phyloP scores from a whole-genome alignment of 2,888 invertebrate species.

The Achlya flavicornis region DNA sequence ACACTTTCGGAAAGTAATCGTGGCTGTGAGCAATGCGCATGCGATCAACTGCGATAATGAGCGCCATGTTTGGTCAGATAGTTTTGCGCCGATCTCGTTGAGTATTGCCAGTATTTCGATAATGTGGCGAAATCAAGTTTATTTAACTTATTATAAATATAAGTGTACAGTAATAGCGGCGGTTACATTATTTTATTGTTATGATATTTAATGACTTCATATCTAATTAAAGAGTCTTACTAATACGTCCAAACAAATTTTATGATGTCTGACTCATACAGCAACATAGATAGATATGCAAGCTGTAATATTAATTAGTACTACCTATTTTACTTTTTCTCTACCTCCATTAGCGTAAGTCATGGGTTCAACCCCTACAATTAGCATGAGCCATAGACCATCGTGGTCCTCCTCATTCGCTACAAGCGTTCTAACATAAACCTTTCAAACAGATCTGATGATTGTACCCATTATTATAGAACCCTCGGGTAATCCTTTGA shows the following conservation, averaged over 20 bases:
- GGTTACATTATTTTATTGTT: background rate
- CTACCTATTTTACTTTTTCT: too few relatives aligned
- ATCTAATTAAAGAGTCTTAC: background rate
- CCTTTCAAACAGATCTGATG: background rate
- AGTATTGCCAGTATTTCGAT: conserved; percentile 12
- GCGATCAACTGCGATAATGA: conserved; percentile 53
- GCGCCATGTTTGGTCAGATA: conserved; percentile 48
- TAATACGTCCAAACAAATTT: too few relatives aligned
- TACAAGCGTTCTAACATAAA: too few relatives aligned
- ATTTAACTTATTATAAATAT: background rate
- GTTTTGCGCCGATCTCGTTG: conserved; percentile 26
- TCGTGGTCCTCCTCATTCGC: too few relatives aligned
- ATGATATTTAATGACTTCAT: background rate
- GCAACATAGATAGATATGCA: too few relatives aligned
- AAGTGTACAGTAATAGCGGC: background rate
- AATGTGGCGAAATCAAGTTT: background rate
- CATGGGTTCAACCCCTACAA: too few relatives aligned
- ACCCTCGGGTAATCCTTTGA: conserved; percentile 15
- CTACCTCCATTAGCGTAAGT: too few relatives aligned
- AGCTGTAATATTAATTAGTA: too few relatives aligned
- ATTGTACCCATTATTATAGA: background rate
- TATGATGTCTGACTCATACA: background rate
- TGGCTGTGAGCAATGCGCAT: conserved; percentile 45
- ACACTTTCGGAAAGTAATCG: conserved; percentile 67
- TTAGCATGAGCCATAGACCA: too few relatives aligned